Conservation (phyloP, 2,797 vertebrate genomes). For the Limnodromus scolopaceus region DNA sequence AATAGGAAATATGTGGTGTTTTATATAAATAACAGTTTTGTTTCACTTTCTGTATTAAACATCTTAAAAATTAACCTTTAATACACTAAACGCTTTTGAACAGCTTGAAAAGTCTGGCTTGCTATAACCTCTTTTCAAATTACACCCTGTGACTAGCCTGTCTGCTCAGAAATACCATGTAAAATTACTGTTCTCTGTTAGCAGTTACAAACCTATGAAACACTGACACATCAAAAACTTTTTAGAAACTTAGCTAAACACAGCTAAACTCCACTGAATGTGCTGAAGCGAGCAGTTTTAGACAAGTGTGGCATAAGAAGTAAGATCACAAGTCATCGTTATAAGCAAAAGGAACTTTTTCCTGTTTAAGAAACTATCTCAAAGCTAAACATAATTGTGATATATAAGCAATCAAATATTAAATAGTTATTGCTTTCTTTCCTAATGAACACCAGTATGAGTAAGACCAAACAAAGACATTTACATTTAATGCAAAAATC, state of each 20-base stretch:
- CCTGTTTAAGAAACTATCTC: neutral
- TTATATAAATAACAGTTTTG: neutral
- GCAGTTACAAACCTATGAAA: conserved; percentile 42
- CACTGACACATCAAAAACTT: conserved; percentile 34
- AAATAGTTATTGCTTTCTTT: neutral
- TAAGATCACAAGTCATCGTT: neutral
- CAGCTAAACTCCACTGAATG: neutral
- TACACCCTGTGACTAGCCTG: neutral
- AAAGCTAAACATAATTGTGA: neutral
- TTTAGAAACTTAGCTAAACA: neutral
- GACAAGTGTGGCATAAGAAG: neutral
- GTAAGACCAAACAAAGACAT: neutral
- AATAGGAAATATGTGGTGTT: neutral
- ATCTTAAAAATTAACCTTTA: neutral
- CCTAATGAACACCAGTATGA: neutral
- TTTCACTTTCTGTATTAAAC: neutral
- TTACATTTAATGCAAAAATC: neutral
- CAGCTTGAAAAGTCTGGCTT: neutral
- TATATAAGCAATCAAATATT: neutral
- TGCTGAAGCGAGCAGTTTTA: neutral
- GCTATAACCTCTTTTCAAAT: neutral
- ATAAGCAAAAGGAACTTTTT: neutral
- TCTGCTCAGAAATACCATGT: neutral
- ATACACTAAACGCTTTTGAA: neutral
- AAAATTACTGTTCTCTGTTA: conserved; percentile 44